Evolutionary conservation across 2,113 vertebrate species (phyloP), one percentile per base, ranked within the genome.

Genomic region (Candoia aspera): DNA sequence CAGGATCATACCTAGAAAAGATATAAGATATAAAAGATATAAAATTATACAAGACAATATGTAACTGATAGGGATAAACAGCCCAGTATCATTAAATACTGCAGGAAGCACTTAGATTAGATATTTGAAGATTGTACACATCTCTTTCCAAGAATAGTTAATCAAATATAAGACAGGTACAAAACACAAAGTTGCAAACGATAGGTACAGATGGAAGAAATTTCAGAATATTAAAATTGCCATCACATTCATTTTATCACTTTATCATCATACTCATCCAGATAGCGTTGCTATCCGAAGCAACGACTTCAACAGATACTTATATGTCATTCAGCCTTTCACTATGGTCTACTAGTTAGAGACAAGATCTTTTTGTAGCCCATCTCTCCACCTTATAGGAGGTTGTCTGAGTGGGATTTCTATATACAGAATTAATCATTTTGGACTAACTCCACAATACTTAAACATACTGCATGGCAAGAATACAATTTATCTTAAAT

Each of bases 1-100:
- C 98, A 23, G 99, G 99, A 96, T 99, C 99, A 5, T 99, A 99
- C 92, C 99, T 99, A 59, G 85, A 93, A 88, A 79, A 79, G 15
- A 73, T 37, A 33, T 6, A 73, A 37, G 33, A 79, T 19, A 42
- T 8, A 79, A 79, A 94, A 49, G 49, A 37, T 37, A 91, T 37
- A 64, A 23, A 92, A 93, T 90, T 0, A 68, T 57, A 90, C 19
- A 86, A 49, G 88, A 55, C 33, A 92, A 90, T 29, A 62, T n/a
- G 90, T 95, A 91, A 62, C 90, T 92, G 90, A 49, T 1, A 84
- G 91, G 57, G 86, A 84, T 93, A 79, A 17, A 24, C 0, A 49
- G 1, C 0, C 0, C 46, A 86, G 33, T 42, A 54, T 86, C 29
- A 9, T 90, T 57, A 94, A 87, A 1, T 0, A n/a, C 49, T 60